Conservation (phyloP, 1,140 invertebrate species). For the Palaemon carinicauda region DNA sequence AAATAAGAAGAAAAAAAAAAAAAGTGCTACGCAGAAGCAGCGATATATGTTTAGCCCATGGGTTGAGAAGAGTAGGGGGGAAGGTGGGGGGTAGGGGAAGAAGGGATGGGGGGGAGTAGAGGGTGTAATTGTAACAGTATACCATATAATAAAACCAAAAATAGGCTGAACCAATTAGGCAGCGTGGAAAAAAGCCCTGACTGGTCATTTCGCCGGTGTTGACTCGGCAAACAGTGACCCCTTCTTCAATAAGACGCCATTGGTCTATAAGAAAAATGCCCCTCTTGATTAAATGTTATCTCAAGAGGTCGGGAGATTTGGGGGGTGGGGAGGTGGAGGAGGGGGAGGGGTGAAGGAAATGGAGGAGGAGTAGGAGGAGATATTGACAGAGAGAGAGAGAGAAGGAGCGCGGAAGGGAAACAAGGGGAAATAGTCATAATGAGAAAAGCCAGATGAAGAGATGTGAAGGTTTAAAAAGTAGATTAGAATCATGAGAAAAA, state of each 20-base stretch:
- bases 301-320: neutral
- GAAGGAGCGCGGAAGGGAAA: neutral
- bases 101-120: no score
- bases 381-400: neutral
- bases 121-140: no score
- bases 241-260: neutral
- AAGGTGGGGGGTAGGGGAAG: no score
- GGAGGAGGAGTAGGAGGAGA: neutral
- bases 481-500: neutral
- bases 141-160: neutral
- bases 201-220: neutral
- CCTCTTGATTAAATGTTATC: conserved; percentile 12
- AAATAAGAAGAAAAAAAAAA: no score
- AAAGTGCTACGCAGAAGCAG: no score
- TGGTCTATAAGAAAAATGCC: neutral
- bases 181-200: neutral
- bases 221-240: neutral
- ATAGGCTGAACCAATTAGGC: neutral
- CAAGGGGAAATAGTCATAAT: neutral
- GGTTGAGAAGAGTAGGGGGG: no score
- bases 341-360: neutral
- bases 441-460: neutral
- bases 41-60: no score
- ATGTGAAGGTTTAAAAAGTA: neutral
- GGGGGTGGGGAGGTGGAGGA: neutral